Conservation (phyloP, 2,113 vertebrate species). For the Ceyx melanurus region DNA sequence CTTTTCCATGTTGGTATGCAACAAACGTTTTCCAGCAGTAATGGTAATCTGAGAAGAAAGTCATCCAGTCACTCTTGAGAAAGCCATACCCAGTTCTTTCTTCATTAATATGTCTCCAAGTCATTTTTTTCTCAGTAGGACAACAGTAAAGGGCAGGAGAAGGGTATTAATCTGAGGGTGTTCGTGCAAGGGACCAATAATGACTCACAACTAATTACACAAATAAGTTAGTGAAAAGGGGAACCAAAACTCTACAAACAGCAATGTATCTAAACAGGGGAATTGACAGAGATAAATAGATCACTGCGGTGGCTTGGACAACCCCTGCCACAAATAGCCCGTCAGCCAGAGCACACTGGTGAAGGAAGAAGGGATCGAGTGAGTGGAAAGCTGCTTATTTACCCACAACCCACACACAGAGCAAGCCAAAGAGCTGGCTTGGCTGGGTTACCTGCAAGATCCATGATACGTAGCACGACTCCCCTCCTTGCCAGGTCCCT, state of each 20-base stretch:
- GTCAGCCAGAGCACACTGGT: background rate
- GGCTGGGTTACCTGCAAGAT: conserved; percentile 24
- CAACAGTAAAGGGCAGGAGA: background rate
- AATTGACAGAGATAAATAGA: background rate
- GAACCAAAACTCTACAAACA: conserved; percentile 29
- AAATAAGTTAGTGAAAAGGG: conserved; percentile 11
- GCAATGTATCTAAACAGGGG: background rate
- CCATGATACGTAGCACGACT: conserved; percentile 47
- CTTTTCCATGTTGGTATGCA: background rate
- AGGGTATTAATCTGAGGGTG: background rate
- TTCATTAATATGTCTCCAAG: background rate
- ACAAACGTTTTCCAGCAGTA: conserved; percentile 71
- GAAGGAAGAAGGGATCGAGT: background rate
- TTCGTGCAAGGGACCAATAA: background rate
- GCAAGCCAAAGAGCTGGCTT: background rate
- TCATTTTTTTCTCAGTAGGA: background rate
- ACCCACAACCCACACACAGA: background rate
- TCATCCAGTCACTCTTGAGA: background rate
- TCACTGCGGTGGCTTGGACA: background rate
- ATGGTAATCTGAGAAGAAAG: conserved; percentile 56
- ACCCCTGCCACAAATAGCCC: background rate
- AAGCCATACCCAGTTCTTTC: background rate
- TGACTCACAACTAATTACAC: background rate
- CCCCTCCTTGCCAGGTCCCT: background rate
- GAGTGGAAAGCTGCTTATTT: background rate